These are phyloP conservation scores for Patella depressa DNA, from an alignment of 2,888 invertebrate genomes.

Conservation along the genomic window DNA sequence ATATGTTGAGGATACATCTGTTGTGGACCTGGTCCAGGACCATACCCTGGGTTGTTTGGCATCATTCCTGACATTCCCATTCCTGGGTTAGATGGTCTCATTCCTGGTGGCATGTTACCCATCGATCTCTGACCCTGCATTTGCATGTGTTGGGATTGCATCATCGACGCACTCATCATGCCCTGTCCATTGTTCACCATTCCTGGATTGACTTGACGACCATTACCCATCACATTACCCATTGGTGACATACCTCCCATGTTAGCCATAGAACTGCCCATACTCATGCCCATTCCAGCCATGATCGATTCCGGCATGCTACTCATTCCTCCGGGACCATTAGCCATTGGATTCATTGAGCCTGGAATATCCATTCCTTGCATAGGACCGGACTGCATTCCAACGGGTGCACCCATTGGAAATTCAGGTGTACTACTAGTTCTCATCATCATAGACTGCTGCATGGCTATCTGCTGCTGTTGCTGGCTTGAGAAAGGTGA, in stretches of 20 bases:
- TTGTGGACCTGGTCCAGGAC: slow-evolving; percentile 51
- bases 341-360: slow-evolving; percentile 36
- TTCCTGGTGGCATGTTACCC: slow-evolving; percentile 38
- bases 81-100: slow-evolving; percentile 41
- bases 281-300: slow-evolving; percentile 34
- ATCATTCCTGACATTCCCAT: slow-evolving; percentile 52
- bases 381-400: slow-evolving; percentile 27
- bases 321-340: slow-evolving; percentile 35
- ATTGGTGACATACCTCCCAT: slow-evolving; percentile 40
- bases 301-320: slow-evolving; percentile 40
- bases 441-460: slow-evolving; percentile 48
- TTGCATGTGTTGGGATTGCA: slow-evolving; percentile 49
- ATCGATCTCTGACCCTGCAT: slow-evolving; percentile 50
- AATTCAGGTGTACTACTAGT: slow-evolving; percentile 27
- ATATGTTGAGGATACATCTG: slow-evolving; percentile 69
- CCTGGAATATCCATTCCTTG: slow-evolving; percentile 26
- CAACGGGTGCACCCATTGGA: slow-evolving; percentile 30
- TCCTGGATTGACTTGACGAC: slow-evolving; percentile 24
- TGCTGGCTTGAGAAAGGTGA: slow-evolving; percentile 39
- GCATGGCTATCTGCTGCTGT: slow-evolving; percentile 40
- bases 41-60: slow-evolving; percentile 22
- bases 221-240: slow-evolving; percentile 29
- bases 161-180: slow-evolving; percentile 35
- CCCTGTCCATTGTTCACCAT: slow-evolving; percentile 33
- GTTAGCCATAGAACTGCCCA: slow-evolving; percentile 39